phyloP scores from a whole-genome alignment of 2,113 vertebrate species.

The Phylloscopus trochilus region DNA sequence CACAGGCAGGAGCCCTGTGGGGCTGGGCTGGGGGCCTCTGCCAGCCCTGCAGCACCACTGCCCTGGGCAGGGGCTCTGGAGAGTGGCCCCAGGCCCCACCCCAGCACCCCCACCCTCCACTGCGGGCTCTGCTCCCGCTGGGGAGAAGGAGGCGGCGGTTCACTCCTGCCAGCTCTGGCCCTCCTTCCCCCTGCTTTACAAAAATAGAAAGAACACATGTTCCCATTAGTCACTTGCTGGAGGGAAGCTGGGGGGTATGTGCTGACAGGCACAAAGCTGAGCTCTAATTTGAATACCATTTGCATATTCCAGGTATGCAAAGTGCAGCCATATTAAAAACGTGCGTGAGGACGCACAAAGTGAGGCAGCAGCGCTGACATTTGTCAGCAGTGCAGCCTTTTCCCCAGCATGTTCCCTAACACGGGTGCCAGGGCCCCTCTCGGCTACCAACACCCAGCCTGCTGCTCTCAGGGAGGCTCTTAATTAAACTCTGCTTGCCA shows the following conservation, averaged over 20 bases:
- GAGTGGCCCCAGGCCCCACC: not conserved
- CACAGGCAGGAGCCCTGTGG: fast-evolving
- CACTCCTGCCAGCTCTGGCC: not conserved
- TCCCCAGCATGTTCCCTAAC: slow-evolving; percentile 22
- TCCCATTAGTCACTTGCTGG: slow-evolving; percentile 77
- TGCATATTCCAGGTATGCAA: slow-evolving; percentile 77
- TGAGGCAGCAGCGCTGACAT: slow-evolving; percentile 23
- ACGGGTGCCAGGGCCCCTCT: slow-evolving; percentile 37
- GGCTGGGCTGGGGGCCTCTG: not conserved
- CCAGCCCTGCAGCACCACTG: not conserved
- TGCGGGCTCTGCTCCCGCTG: not conserved
- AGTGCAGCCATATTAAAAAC: not conserved
- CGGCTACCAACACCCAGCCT: not conserved
- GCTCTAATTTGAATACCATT: slow-evolving; percentile 75
- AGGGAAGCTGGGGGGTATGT: slow-evolving; percentile 75
- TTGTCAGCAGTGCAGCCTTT: slow-evolving; percentile 12
- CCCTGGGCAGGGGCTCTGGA: fast-evolving
- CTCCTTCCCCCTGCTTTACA: slow-evolving; percentile 26
- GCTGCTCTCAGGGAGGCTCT: slow-evolving; percentile 55
- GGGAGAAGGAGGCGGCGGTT: not conserved
- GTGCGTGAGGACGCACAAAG: not conserved
- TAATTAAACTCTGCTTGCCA: slow-evolving; percentile 71
- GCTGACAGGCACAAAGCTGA: slow-evolving; percentile 57
- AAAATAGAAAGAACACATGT: slow-evolving; percentile 78
- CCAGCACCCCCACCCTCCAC: not conserved